Conservation (phyloP, 2,888 invertebrate genomes). For the Tryphoninae sp. region DNA sequence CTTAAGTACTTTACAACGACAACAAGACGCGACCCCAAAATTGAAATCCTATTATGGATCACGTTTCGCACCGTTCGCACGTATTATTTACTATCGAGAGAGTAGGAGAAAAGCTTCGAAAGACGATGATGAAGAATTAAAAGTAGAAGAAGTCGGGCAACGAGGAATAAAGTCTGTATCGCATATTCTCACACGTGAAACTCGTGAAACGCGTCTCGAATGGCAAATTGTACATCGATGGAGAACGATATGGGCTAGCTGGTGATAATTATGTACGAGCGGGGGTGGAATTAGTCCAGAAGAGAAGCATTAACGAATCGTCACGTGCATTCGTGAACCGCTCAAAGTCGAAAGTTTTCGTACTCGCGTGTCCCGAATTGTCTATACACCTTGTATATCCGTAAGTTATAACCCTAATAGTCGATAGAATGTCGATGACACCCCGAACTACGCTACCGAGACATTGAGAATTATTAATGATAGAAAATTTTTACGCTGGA, state of each 20-base stretch:
- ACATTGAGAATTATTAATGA: slow-evolving; percentile 34
- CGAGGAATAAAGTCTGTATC: slow-evolving; percentile 25
- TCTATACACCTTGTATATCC: slow-evolving; percentile 7
- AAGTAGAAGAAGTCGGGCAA: slow-evolving; percentile 46
- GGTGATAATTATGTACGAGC: slow-evolving; percentile 57
- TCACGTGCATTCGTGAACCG: slow-evolving; percentile 55
- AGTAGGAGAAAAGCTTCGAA: slow-evolving; percentile 44
- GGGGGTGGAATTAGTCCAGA: slow-evolving; percentile 71
- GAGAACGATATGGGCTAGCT: slow-evolving; percentile 38
- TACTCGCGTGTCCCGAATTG: slow-evolving; percentile 60
- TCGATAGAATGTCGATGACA: slow-evolving; percentile 29
- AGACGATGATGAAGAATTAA: slow-evolving; percentile 46
- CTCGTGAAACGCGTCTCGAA: slow-evolving; percentile 57
- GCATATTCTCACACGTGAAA: slow-evolving; percentile 57
- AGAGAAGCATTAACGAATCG: slow-evolving; percentile 66
- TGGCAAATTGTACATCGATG: slow-evolving; percentile 49
- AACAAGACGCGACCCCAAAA: slow-evolving; percentile 68
- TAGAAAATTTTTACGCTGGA: slow-evolving; percentile 31
- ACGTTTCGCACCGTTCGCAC: slow-evolving; percentile 26
- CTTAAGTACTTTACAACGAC: slow-evolving; percentile 12
- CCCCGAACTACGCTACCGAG: slow-evolving; percentile 42
- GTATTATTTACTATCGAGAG: slow-evolving; percentile 35
- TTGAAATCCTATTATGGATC: slow-evolving; percentile 67
- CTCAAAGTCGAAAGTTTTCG: slow-evolving; percentile 61
- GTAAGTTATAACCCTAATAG: slow-evolving; percentile 20